These are phyloP conservation scores for Cantharis lateralis DNA, from an alignment of 2,888 invertebrate species.

Conservation along the genomic window DNA sequence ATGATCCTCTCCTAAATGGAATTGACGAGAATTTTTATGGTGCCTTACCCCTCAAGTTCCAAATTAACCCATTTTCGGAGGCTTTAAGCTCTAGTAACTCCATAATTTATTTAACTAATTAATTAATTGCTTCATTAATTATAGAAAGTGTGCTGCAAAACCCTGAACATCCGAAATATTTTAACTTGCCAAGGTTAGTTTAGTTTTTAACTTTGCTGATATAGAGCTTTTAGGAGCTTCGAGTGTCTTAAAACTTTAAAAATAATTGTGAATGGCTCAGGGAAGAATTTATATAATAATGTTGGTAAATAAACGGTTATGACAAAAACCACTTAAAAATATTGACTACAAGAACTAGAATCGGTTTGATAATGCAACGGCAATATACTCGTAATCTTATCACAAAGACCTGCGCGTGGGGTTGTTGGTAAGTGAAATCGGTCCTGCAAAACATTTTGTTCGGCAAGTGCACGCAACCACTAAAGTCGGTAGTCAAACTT, in stretches of 20 bases:
- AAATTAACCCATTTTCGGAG: background rate
- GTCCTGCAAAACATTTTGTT: constrained; percentile 31
- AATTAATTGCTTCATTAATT: background rate
- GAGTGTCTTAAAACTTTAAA: background rate
- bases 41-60: background rate
- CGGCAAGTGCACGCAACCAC: constrained; percentile 25
- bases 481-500: constrained; percentile 27
- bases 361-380: constrained; percentile 26
- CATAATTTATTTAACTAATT: background rate
- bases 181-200: background rate
- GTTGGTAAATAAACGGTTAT: constrained; percentile 11
- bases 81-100: background rate
- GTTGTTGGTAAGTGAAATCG: constrained; percentile 31
- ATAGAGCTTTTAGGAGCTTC: background rate
- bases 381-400: constrained; percentile 17
- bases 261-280: background rate
- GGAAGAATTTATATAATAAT: background rate
- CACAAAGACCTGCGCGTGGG: constrained; percentile 28
- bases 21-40: background rate
- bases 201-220: background rate
- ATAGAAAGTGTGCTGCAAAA: background rate
- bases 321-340: constrained; percentile 21
- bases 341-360: constrained; percentile 20
- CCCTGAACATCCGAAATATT: background rate
- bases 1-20: background rate